Evolutionary conservation across 2,888 invertebrate genomes (phyloP).

Genomic region (Deilephila elpenor): DNA sequence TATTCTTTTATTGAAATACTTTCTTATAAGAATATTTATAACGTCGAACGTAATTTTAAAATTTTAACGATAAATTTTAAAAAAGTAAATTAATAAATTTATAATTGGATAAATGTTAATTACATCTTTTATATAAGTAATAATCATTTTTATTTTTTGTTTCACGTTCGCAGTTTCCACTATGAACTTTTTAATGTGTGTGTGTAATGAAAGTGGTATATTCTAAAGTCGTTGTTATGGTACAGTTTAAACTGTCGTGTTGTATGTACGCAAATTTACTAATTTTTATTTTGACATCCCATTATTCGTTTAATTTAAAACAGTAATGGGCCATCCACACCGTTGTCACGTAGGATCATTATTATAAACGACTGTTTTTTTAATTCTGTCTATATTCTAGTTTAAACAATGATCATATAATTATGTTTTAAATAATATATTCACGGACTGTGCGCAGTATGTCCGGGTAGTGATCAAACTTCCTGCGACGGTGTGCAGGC

Average conservation of each 20-base stretch:
- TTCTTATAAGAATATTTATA: neutral
- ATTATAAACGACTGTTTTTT: too few species aligned
- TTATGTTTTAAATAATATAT: neutral
- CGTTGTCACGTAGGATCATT: too few species aligned
- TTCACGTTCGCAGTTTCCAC: conserved; percentile 8
- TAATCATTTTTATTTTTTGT: neutral
- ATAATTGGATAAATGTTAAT: neutral
- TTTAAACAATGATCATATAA: too few species aligned
- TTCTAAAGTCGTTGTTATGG: conserved; percentile 1
- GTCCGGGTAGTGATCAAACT: neutral
- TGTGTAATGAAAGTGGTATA: conserved; percentile 15
- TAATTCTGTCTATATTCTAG: too few species aligned
- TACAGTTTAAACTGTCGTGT: neutral
- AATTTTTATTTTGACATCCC: neutral
- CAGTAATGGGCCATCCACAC: conserved; percentile 11
- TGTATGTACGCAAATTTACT: neutral
- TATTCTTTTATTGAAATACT: neutral
- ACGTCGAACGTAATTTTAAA: conserved; percentile 10
- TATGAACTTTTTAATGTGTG: conserved; percentile 15
- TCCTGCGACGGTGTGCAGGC: conserved; percentile 5
- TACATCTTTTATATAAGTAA: conserved; percentile 20
- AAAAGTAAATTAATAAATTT: neutral
- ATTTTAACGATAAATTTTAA: neutral
- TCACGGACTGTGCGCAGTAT: neutral
- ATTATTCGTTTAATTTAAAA: neutral